Evolutionary conservation across 2,888 invertebrate genomes (phyloP), one percentile per base, ranked within the genome.

Genomic region (Synergus japonicus): DNA sequence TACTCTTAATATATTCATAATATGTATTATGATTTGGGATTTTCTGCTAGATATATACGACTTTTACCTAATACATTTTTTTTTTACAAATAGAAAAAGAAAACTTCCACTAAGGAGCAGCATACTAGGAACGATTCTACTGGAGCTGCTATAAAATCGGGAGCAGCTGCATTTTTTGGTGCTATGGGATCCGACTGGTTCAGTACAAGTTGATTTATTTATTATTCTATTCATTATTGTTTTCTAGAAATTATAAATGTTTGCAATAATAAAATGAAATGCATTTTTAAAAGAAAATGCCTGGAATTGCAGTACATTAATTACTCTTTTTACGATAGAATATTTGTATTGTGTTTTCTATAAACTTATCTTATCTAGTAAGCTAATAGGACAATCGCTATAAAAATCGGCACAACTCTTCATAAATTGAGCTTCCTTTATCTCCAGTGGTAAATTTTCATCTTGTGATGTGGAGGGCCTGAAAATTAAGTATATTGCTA

Each of bases 171-270:
- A 0, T 95, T 97, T 92, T 97, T 97, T 91, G 96, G 95, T 78
- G 96, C 95, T 4, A 96, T 97, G 95, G 95, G 96, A 9, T 95
- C 96, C 12, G 97, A 97, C 91, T 97, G 97, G 97, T 97, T 97
- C 89, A 94, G 96, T 82, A 87, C 91, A 37, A 88, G 89, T 85
- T 92, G 87, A 87, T 81, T 79, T 64, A 79, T 76, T 44, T 12
- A 73, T 82, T 37, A 9, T 54, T 73, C 12, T 73, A 37, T 73
- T 73, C n/a, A 58, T 73, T 49, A 73, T 29, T n/a, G 37, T 73
- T 73, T 13, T 63, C 82, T 81, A 82, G 37, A 43, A 67, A 44
- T 78, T 54, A n/a, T 29, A 54, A 54, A 73, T 29, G 13, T 10
- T 8, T 49, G 9, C 15, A 46, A 22, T 22, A 65, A 37, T 7